These are phyloP conservation scores for Macrobrachium rosenbergii DNA, from an alignment of 1,140 invertebrate species.

Conservation along the genomic window DNA sequence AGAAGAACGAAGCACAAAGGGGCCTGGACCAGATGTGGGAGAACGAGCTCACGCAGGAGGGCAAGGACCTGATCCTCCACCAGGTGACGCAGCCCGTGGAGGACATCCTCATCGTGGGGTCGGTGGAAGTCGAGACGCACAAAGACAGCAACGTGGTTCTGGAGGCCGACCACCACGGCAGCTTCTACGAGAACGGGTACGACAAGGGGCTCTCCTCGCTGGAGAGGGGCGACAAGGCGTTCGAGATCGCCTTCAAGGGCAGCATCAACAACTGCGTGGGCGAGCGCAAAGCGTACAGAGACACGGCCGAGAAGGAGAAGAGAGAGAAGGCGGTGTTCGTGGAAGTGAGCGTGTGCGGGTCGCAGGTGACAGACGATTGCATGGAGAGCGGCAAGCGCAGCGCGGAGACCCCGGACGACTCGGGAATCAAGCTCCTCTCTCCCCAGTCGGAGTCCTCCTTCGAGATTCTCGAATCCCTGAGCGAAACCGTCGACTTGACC, in stretches of 20 bases:
- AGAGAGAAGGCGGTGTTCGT: background rate
- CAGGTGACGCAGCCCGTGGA: constrained; percentile 5
- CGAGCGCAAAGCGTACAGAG: constrained; percentile 4
- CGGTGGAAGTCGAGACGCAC: constrained; percentile 54
- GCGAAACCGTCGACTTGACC: constrained; percentile 55
- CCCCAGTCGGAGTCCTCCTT: constrained; percentile 65
- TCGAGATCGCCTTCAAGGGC: background rate
- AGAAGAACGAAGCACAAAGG: constrained; percentile 15
- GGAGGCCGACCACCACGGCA: constrained; percentile 41
- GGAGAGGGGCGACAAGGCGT: constrained; percentile 11
- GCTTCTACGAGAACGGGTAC: constrained; percentile 35
- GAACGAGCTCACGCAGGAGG: constrained; percentile 2
- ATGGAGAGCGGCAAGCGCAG: constrained; percentile 12
- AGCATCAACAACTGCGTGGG: background rate
- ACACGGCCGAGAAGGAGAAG: constrained; percentile 40
- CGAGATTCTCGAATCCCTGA: constrained; percentile 64
- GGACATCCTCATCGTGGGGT: constrained; percentile 57
- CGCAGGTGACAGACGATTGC: no score
- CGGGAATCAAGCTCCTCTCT: constrained; percentile 35
- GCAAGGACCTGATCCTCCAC: constrained; percentile 1
- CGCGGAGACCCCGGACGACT: constrained; percentile 38
- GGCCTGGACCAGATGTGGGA: background rate
- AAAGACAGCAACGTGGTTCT: constrained; percentile 25
- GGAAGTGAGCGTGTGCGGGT: no score
- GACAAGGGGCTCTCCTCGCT: background rate